Evolutionary conservation across 2,888 invertebrate genomes (phyloP).

Genomic region (Yponomeuta evonymella): DNA sequence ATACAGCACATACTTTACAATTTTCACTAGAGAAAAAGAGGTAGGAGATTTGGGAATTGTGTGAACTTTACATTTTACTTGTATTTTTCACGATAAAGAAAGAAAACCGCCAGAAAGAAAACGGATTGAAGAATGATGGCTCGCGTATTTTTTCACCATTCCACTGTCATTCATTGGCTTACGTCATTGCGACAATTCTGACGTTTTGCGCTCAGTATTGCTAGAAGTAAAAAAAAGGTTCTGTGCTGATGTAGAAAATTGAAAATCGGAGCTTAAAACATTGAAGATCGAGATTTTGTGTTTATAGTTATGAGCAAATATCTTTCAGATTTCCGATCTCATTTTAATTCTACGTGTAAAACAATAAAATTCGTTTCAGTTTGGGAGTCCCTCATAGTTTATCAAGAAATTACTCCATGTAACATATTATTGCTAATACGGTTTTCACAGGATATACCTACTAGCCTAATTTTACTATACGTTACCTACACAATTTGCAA

Average conservation of each 20-base stretch:
- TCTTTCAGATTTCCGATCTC: no score
- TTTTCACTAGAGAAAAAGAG: neutral
- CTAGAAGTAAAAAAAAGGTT: conserved; percentile 15
- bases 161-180: conserved; percentile 35
- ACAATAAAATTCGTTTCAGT: neutral
- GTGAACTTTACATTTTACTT: conserved; percentile 52
- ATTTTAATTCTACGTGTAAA: no score
- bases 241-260: no score
- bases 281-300: no score
- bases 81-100: conserved; percentile 53
- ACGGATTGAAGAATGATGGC: conserved; percentile 57
- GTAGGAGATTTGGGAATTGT: conserved; percentile 33
- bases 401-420: neutral
- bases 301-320: no score
- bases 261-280: no score
- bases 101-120: conserved; percentile 63
- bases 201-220: conserved; percentile 32
- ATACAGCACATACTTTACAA: conserved; percentile 2
- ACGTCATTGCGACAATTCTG: conserved; percentile 64
- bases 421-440: neutral
- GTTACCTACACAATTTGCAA: no score
- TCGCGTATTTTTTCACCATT: conserved; percentile 53
- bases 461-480: no score
- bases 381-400: neutral
- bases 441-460: neutral